Conservation (phyloP, 2,113 vertebrate genomes). For the Lepisosteus oculatus region DNA sequence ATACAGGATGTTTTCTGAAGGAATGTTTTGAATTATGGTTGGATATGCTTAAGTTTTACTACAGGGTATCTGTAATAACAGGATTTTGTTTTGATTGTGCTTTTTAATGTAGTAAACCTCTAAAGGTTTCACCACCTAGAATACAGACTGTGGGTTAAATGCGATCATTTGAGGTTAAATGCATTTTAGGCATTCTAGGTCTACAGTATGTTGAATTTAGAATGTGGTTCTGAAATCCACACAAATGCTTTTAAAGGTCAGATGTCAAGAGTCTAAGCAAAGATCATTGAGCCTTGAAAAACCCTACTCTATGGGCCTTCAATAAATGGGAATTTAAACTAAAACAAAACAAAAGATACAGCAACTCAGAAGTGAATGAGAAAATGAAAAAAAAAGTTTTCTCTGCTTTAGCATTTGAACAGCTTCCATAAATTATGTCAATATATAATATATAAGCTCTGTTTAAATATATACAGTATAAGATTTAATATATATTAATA, state of each 20-base stretch:
- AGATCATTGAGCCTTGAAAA: not conserved
- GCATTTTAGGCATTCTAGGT: slow-evolving; percentile 39
- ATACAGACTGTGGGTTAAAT: not conserved
- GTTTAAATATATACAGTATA: too few relatives aligned
- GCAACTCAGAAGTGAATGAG: slow-evolving; percentile 2
- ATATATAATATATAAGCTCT: too few relatives aligned
- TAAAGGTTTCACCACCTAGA: too few relatives aligned
- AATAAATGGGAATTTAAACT: not conserved
- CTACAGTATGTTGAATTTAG: slow-evolving; percentile 63
- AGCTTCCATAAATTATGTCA: too few relatives aligned
- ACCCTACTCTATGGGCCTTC: too few relatives aligned
- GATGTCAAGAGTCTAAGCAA: slow-evolving; percentile 11
- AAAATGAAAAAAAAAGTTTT: slow-evolving; percentile 13
- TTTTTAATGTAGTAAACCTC: too few relatives aligned
- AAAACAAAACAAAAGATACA: not conserved
- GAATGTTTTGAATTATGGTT: too few relatives aligned
- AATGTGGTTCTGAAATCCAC: slow-evolving; percentile 50
- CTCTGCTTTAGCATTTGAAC: too few relatives aligned
- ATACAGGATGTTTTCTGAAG: too few relatives aligned
- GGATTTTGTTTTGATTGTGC: too few relatives aligned
- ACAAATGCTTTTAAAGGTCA: slow-evolving; percentile 36
- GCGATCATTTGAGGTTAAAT: slow-evolving; percentile 17
- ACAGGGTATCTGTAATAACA: too few relatives aligned
- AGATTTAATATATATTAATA: slow-evolving; percentile 24
- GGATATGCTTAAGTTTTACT: too few relatives aligned